phyloP scores from a whole-genome alignment of 1,140 invertebrate genomes.

The Achroia grisella region DNA sequence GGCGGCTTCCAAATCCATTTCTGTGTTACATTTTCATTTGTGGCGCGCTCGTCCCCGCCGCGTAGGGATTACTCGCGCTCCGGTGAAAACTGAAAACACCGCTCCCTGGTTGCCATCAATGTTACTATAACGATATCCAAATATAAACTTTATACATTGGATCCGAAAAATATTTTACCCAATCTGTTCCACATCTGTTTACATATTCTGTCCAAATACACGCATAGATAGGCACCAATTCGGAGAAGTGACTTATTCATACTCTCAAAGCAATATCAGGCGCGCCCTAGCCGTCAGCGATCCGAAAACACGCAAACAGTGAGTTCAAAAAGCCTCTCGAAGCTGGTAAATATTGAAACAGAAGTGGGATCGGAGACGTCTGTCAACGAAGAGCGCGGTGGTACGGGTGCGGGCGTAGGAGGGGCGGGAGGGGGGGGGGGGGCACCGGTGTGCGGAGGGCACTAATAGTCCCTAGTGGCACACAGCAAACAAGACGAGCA shows the following conservation, averaged over 20 bases:
- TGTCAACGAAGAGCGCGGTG: constrained; percentile 25
- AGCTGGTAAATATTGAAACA: constrained; percentile 72
- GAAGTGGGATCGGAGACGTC: constrained; percentile 66
- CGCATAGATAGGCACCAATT: constrained; percentile 34
- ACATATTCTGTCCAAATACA: constrained; percentile 28
- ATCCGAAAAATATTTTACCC: constrained; percentile 18
- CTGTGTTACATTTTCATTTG: constrained; percentile 73
- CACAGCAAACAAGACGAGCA: constrained; percentile 57
- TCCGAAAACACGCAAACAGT: constrained; percentile 68
- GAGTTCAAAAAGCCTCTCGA: constrained; percentile 70
- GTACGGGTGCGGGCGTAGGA: constrained; percentile 5
- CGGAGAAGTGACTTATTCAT: constrained; percentile 59
- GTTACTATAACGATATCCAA: constrained; percentile 16
- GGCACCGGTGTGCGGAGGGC: constrained; percentile 17
- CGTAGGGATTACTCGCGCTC: constrained; percentile 52
- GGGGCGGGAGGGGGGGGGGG: constrained; percentile 10
- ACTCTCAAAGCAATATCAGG: constrained; percentile 64
- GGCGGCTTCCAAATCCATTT: constrained; percentile 71
- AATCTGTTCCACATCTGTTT: constrained; percentile 28
- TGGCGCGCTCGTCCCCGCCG: constrained; percentile 46
- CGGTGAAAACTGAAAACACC: constrained; percentile 34
- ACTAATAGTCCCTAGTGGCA: constrained; percentile 66
- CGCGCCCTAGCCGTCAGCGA: constrained; percentile 60
- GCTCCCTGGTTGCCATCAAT: constrained; percentile 35
- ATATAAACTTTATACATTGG: constrained; percentile 10